Evolutionary conservation across 2,797 vertebrate species (phyloP), one percentile per base, ranked within the genome.

Genomic region (Pseudocheirus occidentalis): DNA sequence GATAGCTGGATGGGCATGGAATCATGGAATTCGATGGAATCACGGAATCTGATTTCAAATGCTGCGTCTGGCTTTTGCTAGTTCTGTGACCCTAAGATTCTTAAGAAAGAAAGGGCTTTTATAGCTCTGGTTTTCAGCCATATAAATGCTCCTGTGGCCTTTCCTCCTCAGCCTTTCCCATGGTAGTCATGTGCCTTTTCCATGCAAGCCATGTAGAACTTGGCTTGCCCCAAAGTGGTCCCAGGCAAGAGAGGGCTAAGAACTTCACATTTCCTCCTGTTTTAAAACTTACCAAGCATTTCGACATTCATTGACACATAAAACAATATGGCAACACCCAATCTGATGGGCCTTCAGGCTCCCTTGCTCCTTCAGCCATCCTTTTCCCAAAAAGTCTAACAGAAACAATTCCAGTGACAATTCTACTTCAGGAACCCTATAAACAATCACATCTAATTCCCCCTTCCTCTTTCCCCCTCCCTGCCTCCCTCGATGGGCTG

Each of bases 361-460:
- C 10, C 90, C 54, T 52, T n/a, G n/a, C 27, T 56, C 24, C 59
- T 93, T 52, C 56, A 59, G 91, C 40, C 29, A 53, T 55, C 55
- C 50, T 92, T 92, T 89, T 56, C 57, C 50, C 93, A 96, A 96
- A 94, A 13, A 57, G 62, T 40, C 62, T 54, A 55, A 29, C 31
- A 94, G 24, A 93, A 95, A 27, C 55, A 94, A 95, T 52, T 46
- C 90, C 55, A 53, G 93, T 29, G 53, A 54, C 40, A 24, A 94
- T 73, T 94, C 95, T 56, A 91, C 34, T 2, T 7, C 6, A 34
- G 92, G 91, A 92, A 53, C 87, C 53, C 10, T 29, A 81, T 40
- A 92, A 55, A 90, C 46, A 95, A 28, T 57, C 24, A 94, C 89
- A 55, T 94, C 90, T 27, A 46, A 62, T 31, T 56, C 93, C 91